Percentiles rank a stretch among this genome's conserved stretches.
These are phyloP conservation scores for Sitta carolinensis DNA, from an alignment of 2,797 vertebrate genomes.

Conservation along the genomic window DNA sequence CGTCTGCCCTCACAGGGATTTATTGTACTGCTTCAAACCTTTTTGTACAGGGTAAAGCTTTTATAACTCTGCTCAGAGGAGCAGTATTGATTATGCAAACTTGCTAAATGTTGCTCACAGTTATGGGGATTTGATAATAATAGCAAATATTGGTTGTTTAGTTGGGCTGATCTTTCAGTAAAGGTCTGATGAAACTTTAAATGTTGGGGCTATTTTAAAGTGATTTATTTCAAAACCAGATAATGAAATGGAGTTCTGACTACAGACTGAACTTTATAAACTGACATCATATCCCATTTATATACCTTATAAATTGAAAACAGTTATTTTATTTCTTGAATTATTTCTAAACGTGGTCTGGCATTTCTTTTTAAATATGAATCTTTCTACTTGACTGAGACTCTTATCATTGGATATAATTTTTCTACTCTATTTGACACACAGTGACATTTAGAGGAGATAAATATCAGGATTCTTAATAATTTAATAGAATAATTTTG, in stretches of 20 bases:
- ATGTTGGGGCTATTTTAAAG: not conserved
- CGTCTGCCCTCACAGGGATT: not conserved
- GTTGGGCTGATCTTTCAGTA: not conserved
- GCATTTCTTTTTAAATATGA: slow-evolving; percentile 8
- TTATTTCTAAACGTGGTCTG: not conserved
- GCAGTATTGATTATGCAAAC: slow-evolving; percentile 49
- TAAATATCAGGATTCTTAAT: not conserved
- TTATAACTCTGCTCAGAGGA: not conserved
- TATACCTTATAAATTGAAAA: not conserved
- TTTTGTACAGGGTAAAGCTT: slow-evolving; percentile 3
- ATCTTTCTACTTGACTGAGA: not conserved
- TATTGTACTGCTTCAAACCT: not conserved
- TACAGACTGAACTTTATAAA: not conserved
- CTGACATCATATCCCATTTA: not conserved
- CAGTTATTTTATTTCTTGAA: not conserved
- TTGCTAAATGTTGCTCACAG: slow-evolving; percentile 30
- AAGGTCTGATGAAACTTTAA: slow-evolving; percentile 25
- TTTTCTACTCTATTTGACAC: not conserved
- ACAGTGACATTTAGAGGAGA: not conserved
- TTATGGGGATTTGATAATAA: not conserved
- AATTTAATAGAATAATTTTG: not conserved
- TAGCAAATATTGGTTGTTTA: slow-evolving; percentile 23
- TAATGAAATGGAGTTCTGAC: slow-evolving; percentile 5
- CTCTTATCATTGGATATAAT: not conserved
- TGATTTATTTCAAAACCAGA: not conserved